Percentiles rank a stretch among this genome's conserved stretches.
phyloP scores from a whole-genome alignment of 2,797 vertebrate genomes.

The Brachyalestes nurse region DNA sequence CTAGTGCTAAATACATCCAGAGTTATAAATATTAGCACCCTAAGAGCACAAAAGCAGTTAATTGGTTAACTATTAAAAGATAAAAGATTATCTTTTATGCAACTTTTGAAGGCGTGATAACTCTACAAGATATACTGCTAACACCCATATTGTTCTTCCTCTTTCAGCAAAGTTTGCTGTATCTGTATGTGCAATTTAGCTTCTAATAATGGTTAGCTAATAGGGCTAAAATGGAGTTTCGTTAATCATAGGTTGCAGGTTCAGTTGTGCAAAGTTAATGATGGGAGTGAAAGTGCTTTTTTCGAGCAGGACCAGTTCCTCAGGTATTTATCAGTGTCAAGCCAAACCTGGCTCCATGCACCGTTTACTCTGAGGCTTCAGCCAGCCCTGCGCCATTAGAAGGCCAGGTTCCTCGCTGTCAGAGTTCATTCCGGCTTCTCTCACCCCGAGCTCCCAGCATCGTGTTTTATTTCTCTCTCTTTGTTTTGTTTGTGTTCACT shows the following conservation, averaged over 20 bases:
- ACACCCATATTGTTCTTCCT: background rate
- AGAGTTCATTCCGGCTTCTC: background rate
- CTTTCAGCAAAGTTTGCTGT: constrained; percentile 46
- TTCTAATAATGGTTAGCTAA: constrained; percentile 63
- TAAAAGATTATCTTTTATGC: constrained; percentile 13
- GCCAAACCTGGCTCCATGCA: constrained; percentile 40
- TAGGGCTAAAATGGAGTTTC: constrained; percentile 67
- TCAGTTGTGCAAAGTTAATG: constrained; percentile 76
- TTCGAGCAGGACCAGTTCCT: constrained; percentile 64
- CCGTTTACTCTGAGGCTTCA: constrained; percentile 34
- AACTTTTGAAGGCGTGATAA: background rate
- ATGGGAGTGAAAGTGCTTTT: constrained; percentile 54
- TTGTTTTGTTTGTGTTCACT: constrained; percentile 31
- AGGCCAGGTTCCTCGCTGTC: constrained; percentile 6
- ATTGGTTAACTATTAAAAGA: constrained; percentile 42
- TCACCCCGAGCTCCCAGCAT: background rate
- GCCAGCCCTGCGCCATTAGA: constrained; percentile 15
- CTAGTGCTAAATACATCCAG: constrained; percentile 38
- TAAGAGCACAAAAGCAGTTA: constrained; percentile 33
- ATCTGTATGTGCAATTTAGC: constrained; percentile 49
- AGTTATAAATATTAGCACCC: constrained; percentile 9
- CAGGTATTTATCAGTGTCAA: constrained; percentile 72
- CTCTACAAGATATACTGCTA: background rate
- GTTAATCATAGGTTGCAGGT: constrained; percentile 71
- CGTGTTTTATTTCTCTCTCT: constrained; percentile 22